phyloP scores from a whole-genome alignment of 2,888 invertebrate genomes.

The Congeria kusceri region DNA sequence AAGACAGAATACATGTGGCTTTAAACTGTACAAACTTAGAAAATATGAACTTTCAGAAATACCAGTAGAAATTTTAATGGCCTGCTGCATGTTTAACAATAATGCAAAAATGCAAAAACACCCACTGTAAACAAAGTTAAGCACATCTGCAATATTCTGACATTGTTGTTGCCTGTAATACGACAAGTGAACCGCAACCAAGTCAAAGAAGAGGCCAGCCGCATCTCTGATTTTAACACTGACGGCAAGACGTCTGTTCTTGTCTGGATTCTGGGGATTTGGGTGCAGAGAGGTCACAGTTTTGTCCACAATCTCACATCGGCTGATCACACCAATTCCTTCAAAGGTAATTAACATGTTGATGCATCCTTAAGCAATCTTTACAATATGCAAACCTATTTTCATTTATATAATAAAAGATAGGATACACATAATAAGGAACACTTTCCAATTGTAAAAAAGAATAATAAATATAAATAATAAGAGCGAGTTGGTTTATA shows the following conservation, averaged over 20 bases:
- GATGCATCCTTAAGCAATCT: not conserved
- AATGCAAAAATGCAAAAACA: not conserved
- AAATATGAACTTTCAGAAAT: no score
- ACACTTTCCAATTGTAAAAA: no score
- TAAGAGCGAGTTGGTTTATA: no score
- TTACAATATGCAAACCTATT: not conserved
- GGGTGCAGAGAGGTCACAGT: conserved; percentile 62
- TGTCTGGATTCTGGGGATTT: conserved; percentile 71
- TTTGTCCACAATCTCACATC: conserved; percentile 66
- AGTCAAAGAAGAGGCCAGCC: conserved; percentile 49
- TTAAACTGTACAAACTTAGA: no score
- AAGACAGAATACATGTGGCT: no score
- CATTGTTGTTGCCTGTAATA: conserved; percentile 81
- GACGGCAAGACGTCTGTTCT: conserved; percentile 75
- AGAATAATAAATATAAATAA: no score
- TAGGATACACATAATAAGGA: not conserved
- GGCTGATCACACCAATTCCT: conserved; percentile 79
- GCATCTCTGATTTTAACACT: conserved; percentile 65
- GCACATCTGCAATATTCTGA: conserved; percentile 74
- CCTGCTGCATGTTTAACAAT: no score
- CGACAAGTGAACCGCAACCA: conserved; percentile 78
- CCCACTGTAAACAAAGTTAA: conserved; percentile 62
- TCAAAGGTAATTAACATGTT: conserved; percentile 16
- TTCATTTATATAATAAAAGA: not conserved
- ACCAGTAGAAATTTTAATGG: no score